Percentiles rank a stretch among this genome's conserved stretches.
Evolutionary conservation across 2,888 invertebrate genomes (phyloP).

Genomic region (Andrena bucephala): DNA sequence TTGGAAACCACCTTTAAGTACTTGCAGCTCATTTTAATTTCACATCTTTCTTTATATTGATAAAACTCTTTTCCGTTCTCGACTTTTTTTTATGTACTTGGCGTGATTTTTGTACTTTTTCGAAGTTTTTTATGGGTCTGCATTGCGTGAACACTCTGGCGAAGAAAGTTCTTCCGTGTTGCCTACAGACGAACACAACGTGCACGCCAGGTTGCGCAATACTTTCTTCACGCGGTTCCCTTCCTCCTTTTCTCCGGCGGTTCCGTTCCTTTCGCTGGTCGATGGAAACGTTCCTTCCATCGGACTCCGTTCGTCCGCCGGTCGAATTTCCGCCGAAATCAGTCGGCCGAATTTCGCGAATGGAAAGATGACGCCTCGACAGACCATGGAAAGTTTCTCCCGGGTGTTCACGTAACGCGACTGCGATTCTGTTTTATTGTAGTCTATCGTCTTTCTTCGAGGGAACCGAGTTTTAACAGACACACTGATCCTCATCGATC

Average conservation of each 20-base stretch:
- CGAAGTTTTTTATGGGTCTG: slow-evolving; percentile 13
- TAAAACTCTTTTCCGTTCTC: too few relatives aligned
- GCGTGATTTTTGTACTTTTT: too few relatives aligned
- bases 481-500: too few relatives aligned
- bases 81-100: too few relatives aligned
- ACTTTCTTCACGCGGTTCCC: slow-evolving; percentile 21
- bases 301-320: not conserved
- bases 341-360: slow-evolving; percentile 21
- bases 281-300: not conserved
- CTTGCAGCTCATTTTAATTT: too few relatives aligned
- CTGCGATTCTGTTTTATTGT: not conserved
- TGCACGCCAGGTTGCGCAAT: slow-evolving; percentile 67
- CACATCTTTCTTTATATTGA: too few relatives aligned
- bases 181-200: slow-evolving; percentile 17
- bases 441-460: not conserved
- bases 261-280: slow-evolving; percentile 2
- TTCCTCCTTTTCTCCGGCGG: slow-evolving; percentile 4
- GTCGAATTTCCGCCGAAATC: not conserved
- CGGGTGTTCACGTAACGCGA: not conserved
- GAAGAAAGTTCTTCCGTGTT: slow-evolving; percentile 81
- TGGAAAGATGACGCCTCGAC: not conserved
- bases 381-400: slow-evolving; percentile 1
- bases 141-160: slow-evolving; percentile 64
- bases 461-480: too few relatives aligned
- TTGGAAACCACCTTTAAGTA: too few relatives aligned